Conservation (phyloP, 2,113 vertebrate species). For the Chloropsis cyanopogon region DNA sequence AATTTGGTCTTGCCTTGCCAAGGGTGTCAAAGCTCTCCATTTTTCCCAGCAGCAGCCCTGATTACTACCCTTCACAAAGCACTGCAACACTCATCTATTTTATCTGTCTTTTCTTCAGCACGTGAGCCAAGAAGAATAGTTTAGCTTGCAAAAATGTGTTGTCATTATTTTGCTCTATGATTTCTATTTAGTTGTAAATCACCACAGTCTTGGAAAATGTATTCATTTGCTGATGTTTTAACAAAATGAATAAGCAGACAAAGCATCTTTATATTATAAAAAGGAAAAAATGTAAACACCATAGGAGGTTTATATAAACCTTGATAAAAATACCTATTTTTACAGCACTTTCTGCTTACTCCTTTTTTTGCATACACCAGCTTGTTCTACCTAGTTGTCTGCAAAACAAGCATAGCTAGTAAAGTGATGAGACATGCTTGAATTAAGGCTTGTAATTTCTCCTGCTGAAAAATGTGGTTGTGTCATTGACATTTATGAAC, state of each 20-base stretch:
- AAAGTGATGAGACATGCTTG: neutral
- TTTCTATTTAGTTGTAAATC: neutral
- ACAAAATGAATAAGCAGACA: neutral
- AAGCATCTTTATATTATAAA: neutral
- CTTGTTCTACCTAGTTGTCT: neutral
- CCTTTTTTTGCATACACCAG: neutral
- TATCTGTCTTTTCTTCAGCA: neutral
- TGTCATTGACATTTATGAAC: constrained; percentile 1
- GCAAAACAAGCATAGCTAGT: neutral
- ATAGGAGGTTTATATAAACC: neutral
- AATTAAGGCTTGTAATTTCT: constrained; percentile 26
- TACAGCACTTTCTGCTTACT: neutral
- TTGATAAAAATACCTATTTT: neutral
- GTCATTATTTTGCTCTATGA: neutral
- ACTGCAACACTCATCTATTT: neutral
- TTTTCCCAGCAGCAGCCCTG: neutral
- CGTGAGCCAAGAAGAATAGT: neutral
- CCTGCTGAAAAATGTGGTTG: neutral
- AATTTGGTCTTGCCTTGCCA: neutral
- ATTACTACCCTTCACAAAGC: neutral
- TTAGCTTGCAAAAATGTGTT: neutral
- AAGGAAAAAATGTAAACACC: neutral
- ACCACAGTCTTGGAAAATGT: neutral
- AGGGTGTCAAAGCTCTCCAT: neutral
- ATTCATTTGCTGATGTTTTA: neutral